A percentile compares a stretch with the other conserved stretches of the same genome.
These are phyloP conservation scores for Tetragonisca angustula DNA, from an alignment of 2,888 invertebrate species.

Conservation along the genomic window DNA sequence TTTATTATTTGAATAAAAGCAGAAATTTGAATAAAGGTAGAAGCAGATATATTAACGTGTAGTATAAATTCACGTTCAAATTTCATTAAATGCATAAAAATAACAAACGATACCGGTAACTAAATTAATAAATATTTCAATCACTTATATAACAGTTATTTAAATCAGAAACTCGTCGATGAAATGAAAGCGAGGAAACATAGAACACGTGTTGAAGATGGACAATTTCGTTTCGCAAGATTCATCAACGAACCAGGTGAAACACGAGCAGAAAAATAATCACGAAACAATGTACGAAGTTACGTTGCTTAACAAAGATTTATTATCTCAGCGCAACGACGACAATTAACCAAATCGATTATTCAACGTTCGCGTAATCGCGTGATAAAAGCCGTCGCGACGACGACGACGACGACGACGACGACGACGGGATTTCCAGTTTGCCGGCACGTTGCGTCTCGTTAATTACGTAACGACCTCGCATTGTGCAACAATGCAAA, in stretches of 20 bases:
- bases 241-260: background rate
- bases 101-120: background rate
- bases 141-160: background rate
- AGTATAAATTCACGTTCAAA: too few species aligned
- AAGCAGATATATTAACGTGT: too few species aligned
- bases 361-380: conserved; percentile 14
- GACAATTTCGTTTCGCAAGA: background rate
- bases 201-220: background rate
- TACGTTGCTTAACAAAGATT: background rate
- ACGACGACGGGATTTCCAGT: background rate
- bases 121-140: background rate
- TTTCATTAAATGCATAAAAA: too few species aligned
- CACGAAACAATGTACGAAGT: background rate
- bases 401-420: too few species aligned
- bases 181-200: background rate
- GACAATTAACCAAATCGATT: conserved; percentile 4
- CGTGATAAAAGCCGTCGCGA: conserved; percentile 11
- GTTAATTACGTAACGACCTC: conserved; percentile 31
- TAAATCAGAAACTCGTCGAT: background rate
- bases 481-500: conserved; percentile 35
- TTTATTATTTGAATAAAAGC: too few species aligned
- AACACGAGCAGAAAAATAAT: background rate
- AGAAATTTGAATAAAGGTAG: too few species aligned
- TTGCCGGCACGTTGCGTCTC: background rate
- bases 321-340: background rate